phyloP scores from a whole-genome alignment of 2,113 vertebrate genomes.

The Zosterops hypoxanthus region DNA sequence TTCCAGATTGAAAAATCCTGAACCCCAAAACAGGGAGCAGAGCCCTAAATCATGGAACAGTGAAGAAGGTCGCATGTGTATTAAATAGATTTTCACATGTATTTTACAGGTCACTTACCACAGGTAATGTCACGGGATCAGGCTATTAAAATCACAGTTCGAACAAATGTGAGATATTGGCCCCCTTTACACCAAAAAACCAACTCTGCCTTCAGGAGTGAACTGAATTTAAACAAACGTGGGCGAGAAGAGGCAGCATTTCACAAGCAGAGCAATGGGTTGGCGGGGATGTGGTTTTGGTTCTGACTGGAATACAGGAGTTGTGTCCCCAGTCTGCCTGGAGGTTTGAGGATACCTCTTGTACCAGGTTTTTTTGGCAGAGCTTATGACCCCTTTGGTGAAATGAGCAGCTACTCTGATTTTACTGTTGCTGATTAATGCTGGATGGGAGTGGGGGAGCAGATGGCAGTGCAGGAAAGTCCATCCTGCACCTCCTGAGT shows the following conservation, averaged over 20 bases:
- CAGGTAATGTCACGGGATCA: background rate
- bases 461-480: background rate
- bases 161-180: background rate
- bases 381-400: background rate
- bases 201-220: background rate
- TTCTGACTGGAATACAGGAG: background rate
- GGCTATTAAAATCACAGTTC: background rate
- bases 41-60: background rate
- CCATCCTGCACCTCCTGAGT: background rate
- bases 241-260: background rate
- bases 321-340: background rate
- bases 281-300: background rate
- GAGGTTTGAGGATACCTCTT: background rate
- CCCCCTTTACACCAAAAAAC: background rate
- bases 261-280: background rate
- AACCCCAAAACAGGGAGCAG: background rate
- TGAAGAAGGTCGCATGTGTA: background rate
- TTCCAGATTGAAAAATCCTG: background rate
- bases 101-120: background rate
- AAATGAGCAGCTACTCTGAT: background rate
- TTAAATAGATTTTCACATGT: background rate
- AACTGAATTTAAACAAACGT: background rate
- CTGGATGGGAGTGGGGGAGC: background rate
- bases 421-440: background rate
- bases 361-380: background rate